These are phyloP conservation scores for Entomobrya multifasciata DNA, from an alignment of 2,888 invertebrate species.

Conservation along the genomic window DNA sequence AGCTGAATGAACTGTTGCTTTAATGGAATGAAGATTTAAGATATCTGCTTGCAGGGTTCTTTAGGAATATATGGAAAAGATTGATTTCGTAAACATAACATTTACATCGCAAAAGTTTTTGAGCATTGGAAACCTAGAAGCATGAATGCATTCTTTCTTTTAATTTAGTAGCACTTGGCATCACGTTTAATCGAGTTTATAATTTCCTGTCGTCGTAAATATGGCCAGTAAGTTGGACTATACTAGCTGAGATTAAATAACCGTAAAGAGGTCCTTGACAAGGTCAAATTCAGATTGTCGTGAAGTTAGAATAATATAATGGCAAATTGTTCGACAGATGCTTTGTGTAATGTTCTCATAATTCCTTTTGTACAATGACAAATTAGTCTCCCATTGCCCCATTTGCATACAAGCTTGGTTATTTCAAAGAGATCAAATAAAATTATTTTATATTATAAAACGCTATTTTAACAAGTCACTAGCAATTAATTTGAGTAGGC, in stretches of 20 bases:
- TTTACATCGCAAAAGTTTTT: no score
- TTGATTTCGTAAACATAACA: no score
- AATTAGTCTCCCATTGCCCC: background rate
- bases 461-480: background rate
- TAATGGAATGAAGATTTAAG: no score
- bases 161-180: background rate
- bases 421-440: no score
- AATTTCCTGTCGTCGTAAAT: constrained; percentile 41
- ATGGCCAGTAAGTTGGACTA: constrained; percentile 1
- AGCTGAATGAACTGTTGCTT: no score
- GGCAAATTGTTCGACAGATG: background rate
- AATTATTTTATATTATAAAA: no score
- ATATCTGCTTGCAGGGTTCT: no score
- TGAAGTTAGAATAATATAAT: background rate
- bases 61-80: no score
- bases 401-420: background rate
- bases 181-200: constrained; percentile 37
- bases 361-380: background rate
- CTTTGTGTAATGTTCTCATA: background rate
- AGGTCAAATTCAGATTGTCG: constrained; percentile 29
- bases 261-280: constrained; percentile 59
- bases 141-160: background rate
- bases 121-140: no score
- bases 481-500: background rate
- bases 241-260: constrained; percentile 48